A percentile compares a stretch with the other conserved stretches of the same genome.
Evolutionary conservation across 2,113 vertebrate species (phyloP).

Genomic region (Isurus oxyrinchus): DNA sequence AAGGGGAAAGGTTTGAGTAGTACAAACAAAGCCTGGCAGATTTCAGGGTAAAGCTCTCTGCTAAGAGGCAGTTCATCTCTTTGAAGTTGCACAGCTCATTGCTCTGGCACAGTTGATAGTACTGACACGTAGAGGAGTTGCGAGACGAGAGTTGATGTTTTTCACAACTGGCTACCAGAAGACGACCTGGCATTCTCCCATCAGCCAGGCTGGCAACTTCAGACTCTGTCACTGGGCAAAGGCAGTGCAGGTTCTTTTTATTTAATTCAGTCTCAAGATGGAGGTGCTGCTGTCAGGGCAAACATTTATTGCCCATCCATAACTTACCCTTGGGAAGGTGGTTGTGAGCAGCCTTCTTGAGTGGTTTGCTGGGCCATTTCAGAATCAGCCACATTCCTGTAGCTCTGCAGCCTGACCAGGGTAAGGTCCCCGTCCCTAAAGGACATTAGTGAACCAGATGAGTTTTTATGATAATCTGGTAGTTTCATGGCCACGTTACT

Average conservation of each 20-base stretch:
- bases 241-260: background rate
- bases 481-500: background rate
- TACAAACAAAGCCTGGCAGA: background rate
- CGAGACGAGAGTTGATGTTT: background rate
- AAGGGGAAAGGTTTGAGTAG: no score
- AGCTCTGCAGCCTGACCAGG: background rate
- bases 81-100: background rate
- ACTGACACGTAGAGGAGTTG: background rate
- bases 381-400: background rate
- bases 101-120: background rate
- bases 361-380: background rate
- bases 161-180: background rate
- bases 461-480: background rate
- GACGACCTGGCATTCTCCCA: background rate
- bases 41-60: background rate
- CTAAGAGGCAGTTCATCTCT: background rate
- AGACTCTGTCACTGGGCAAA: background rate
- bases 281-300: background rate
- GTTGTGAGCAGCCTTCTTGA: no score
- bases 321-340: no score
- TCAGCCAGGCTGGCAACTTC: background rate
- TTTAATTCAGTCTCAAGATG: background rate
- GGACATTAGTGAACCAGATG: background rate
- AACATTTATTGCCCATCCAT: no score
- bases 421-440: background rate